A percentile compares a stretch with the other conserved stretches of the same genome.
Evolutionary conservation across 2,113 vertebrate species (phyloP).

Genomic region (Sinocyclocheilus rhinocerous): DNA sequence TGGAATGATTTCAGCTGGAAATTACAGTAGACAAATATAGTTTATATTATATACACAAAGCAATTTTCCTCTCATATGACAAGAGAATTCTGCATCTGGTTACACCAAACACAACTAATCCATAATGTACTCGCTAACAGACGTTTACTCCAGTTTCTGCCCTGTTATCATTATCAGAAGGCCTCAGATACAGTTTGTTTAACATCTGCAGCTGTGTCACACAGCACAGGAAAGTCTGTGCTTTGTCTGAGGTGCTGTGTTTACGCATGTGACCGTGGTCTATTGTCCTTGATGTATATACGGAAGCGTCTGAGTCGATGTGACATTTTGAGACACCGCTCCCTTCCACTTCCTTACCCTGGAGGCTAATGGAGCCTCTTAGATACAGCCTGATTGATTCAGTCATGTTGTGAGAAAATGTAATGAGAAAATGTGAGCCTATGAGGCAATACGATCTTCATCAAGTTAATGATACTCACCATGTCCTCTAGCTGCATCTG

Average conservation of each 20-base stretch:
- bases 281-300: slow-evolving; percentile 42
- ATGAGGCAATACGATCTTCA: slow-evolving; percentile 18
- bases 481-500: slow-evolving; percentile 97
- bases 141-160: background rate
- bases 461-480: slow-evolving; percentile 79
- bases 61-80: background rate
- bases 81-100: background rate
- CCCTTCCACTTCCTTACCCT: slow-evolving; percentile 36
- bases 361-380: background rate
- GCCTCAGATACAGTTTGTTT: slow-evolving; percentile 9
- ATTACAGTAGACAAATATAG: slow-evolving; percentile 14
- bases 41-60: background rate
- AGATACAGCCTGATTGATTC: slow-evolving; percentile 18
- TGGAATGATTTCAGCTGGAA: slow-evolving; percentile 95
- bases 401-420: slow-evolving; percentile 23
- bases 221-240: slow-evolving; percentile 21
- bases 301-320: slow-evolving; percentile 22
- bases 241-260: slow-evolving; percentile 15
- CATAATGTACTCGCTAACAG: background rate
- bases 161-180: slow-evolving; percentile 7
- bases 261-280: background rate
- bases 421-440: slow-evolving; percentile 17
- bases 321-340: slow-evolving; percentile 32
- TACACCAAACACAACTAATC: background rate
- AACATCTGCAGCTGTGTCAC: background rate